Evolutionary conservation across 2,888 invertebrate species (phyloP), one percentile per base, ranked within the genome.

Genomic region (Linnaemya vulpina): DNA sequence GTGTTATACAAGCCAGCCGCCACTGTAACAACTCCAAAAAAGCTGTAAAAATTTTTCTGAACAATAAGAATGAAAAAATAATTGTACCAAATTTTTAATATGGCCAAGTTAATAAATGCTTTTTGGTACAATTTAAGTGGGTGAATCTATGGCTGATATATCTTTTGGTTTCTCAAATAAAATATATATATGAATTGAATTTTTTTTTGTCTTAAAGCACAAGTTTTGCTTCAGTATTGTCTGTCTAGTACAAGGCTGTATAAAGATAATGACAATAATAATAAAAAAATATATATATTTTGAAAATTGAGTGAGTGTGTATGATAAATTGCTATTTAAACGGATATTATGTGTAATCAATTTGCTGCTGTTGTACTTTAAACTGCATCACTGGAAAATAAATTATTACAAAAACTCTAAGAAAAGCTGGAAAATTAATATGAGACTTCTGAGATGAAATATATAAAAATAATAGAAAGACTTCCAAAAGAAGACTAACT

Each of bases 61-160:
- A 46, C 17, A 77, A 71, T 51, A 46, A 38, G 55, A 15, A 68
- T 30, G 51, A n/a, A 17, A 62, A 38, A 73, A 30, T 46, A 49
- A 55, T 73, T 65, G 58, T 10, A 67, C 40, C 46, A 65, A 58
- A 46, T 65, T 71, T 70, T 77, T 62, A 71, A 70, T 63, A 73
- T 40, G 25, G 53, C 73, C 78, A 75, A 82, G 75, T 82, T 82
- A 82, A 85, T 82, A 82, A 82, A 82, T 75, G 70, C 43, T 67
- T 71, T 84, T 81, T 81, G 84, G 73, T 81, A 73, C 53, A 71
- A 67, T 49, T 76, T 67, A 85, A 85, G 85, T 85, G 85, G 85
- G 85, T 79, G 85, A 65, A 73, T 40, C 17, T 46, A 49, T 43
- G 35, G 22, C 67, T 30, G 8, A 35, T 8, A 43, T 49, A 20